phyloP scores from a whole-genome alignment of 2,797 vertebrate species.

The Enteromius anoplus region DNA sequence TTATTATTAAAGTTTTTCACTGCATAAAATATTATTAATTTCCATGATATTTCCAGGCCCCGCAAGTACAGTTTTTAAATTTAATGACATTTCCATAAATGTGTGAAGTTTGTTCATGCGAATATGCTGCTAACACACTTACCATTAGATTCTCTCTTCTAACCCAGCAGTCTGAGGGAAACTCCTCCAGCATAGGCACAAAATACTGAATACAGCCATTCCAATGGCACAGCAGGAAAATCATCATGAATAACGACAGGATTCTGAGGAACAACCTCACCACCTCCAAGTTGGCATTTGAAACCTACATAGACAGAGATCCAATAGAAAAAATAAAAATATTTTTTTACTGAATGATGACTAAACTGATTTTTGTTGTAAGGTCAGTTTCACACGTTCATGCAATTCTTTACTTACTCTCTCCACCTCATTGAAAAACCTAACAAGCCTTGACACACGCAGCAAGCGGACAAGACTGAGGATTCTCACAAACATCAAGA shows the following conservation, averaged over 20 bases:
- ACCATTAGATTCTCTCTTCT: conserved; percentile 81
- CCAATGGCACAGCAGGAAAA: conserved; percentile 83
- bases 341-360: conserved; percentile 25
- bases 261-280: conserved; percentile 78
- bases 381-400: neutral
- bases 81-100: neutral
- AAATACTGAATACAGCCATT: conserved; percentile 86
- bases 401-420: conserved; percentile 69
- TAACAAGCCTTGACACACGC: conserved; percentile 76
- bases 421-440: conserved; percentile 83
- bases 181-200: conserved; percentile 81
- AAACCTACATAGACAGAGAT: conserved; percentile 68
- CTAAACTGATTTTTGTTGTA: neutral
- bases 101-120: neutral
- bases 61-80: neutral
- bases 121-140: conserved; percentile 17
- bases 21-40: neutral
- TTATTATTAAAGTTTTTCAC: neutral
- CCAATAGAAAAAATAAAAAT: conserved; percentile 23
- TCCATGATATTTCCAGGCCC: neutral
- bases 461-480: conserved; percentile 78
- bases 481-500: conserved; percentile 81
- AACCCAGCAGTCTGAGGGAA: conserved; percentile 81
- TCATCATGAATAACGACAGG: conserved; percentile 81
- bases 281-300: conserved; percentile 80